phyloP scores from a whole-genome alignment of 2,888 invertebrate species.

The Leucophenga montana region DNA sequence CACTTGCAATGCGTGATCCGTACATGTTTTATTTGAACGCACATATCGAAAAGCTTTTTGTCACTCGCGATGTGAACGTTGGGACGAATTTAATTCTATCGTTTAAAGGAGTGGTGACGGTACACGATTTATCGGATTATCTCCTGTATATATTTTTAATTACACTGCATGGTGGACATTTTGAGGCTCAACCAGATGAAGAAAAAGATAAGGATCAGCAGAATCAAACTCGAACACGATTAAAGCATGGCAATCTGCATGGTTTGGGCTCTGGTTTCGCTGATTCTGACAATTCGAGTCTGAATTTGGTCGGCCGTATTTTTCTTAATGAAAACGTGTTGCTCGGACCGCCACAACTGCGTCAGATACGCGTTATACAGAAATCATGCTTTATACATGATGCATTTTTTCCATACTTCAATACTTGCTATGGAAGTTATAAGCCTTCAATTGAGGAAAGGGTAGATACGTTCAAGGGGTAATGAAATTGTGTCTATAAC shows the following conservation, averaged over 20 bases:
- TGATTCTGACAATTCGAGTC: too few species aligned
- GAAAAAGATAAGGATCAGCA: background rate
- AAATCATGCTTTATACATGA: slow-evolving; percentile 79
- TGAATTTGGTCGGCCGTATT: slow-evolving; percentile 42
- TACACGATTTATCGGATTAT: slow-evolving; percentile 61
- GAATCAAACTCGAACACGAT: background rate
- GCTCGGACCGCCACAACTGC: slow-evolving; percentile 77
- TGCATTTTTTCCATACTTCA: slow-evolving; percentile 78
- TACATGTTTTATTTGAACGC: slow-evolving; percentile 60
- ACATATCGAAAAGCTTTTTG: slow-evolving; percentile 51
- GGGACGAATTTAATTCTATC: slow-evolving; percentile 45
- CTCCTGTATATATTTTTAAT: slow-evolving; percentile 46
- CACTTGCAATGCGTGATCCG: slow-evolving; percentile 49
- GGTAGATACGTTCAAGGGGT: slow-evolving; percentile 35
- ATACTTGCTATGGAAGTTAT: slow-evolving; percentile 78
- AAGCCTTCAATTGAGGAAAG: slow-evolving; percentile 75
- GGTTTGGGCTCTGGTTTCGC: background rate
- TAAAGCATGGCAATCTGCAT: background rate
- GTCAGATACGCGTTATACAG: slow-evolving; percentile 77
- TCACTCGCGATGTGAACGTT: slow-evolving; percentile 42
- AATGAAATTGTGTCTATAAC: background rate
- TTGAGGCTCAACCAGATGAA: background rate
- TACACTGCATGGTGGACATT: slow-evolving; percentile 50
- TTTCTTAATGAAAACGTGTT: slow-evolving; percentile 77
- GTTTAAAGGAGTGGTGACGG: slow-evolving; percentile 49